These are phyloP conservation scores for Drosophila vallismaia DNA, from an alignment of 2,888 invertebrate species.

Conservation along the genomic window DNA sequence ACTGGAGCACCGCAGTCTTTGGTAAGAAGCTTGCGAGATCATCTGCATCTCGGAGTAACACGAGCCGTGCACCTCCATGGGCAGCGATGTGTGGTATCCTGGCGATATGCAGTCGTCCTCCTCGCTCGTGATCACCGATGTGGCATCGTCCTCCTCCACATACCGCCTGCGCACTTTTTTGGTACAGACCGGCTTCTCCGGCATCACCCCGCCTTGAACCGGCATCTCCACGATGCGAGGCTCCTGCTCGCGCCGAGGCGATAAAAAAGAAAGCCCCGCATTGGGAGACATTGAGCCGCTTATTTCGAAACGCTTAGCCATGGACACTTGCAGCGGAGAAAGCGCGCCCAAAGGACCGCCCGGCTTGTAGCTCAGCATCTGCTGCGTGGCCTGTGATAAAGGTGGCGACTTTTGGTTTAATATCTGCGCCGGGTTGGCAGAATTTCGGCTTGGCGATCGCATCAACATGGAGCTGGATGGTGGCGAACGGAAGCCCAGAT, in stretches of 20 bases:
- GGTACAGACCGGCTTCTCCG: constrained; percentile 83
- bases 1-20: constrained; percentile 81
- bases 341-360: constrained; percentile 81
- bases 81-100: constrained; percentile 83
- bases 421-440: constrained; percentile 59
- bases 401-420: constrained; percentile 81
- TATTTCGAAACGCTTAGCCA: constrained; percentile 82
- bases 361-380: constrained; percentile 82
- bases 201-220: constrained; percentile 75
- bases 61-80: constrained; percentile 84
- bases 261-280: constrained; percentile 79
- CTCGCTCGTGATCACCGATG: constrained; percentile 84
- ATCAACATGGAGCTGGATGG: constrained; percentile 74
- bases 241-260: constrained; percentile 82
- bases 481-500: constrained; percentile 81
- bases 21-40: constrained; percentile 83
- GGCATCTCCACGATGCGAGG: constrained; percentile 82
- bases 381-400: constrained; percentile 79
- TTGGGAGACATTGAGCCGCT: constrained; percentile 82
- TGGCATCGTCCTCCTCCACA: constrained; percentile 84
- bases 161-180: constrained; percentile 83
- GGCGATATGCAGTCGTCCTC: constrained; percentile 84
- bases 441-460: constrained; percentile 81
- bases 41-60: constrained; percentile 84
- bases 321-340: constrained; percentile 82